Conservation (phyloP, 2,113 vertebrate genomes). For the Heteronetta atricapilla region DNA sequence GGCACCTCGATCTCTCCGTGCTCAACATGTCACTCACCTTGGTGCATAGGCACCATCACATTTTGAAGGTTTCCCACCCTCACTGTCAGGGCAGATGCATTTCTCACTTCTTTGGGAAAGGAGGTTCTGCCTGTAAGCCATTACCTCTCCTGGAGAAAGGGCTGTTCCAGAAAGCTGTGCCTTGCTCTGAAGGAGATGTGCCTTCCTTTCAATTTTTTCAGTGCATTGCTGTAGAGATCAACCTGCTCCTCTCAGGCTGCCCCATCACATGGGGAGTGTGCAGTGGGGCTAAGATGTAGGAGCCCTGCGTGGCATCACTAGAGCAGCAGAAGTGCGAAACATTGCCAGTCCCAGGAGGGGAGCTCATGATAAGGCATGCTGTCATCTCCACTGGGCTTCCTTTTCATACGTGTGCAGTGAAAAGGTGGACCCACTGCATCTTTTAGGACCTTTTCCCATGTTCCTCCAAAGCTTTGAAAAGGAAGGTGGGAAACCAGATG, state of each 20-base stretch:
- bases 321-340: background rate
- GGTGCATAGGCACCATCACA: background rate
- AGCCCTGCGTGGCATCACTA: background rate
- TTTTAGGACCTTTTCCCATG: background rate
- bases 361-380: accelerated
- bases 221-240: background rate
- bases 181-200: no score
- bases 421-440: background rate
- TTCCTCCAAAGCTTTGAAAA: background rate
- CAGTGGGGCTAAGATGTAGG: background rate
- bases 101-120: background rate
- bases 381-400: background rate
- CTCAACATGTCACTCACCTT: background rate
- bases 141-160: no score
- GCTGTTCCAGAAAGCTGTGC: no score
- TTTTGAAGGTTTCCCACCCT: background rate
- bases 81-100: background rate
- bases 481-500: background rate
- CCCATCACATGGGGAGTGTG: background rate
- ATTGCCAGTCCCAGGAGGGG: no score
- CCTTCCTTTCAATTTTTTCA: background rate
- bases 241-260: background rate
- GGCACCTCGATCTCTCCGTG: background rate
- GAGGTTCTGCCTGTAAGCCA: no score
- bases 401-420: accelerated